Conservation (phyloP, 2,797 vertebrate genomes). For the Lacerta viridis region DNA sequence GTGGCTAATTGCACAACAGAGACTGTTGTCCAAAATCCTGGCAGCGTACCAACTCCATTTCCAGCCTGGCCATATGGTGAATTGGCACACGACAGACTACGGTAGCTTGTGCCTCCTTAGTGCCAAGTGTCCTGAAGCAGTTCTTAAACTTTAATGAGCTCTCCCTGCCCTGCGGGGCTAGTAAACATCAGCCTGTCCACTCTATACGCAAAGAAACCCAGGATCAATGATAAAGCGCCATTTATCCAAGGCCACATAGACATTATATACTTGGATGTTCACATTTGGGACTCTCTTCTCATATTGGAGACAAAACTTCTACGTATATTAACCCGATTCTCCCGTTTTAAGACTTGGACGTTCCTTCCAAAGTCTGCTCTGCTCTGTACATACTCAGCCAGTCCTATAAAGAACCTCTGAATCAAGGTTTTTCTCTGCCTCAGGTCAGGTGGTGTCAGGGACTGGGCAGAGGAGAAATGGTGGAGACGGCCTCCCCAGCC, state of each 20-base stretch:
- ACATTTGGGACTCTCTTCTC: not conserved
- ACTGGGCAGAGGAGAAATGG: too few species aligned
- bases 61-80: constrained; percentile 31
- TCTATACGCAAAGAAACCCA: constrained; percentile 40
- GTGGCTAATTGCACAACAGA: not conserved
- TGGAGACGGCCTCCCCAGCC: too few species aligned
- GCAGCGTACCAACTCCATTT: not conserved
- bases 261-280: not conserved
- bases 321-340: not conserved
- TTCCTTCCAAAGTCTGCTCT: not conserved
- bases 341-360: not conserved
- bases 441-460: too few species aligned
- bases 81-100: not conserved
- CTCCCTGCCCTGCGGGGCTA: not conserved
- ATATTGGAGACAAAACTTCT: not conserved
- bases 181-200: not conserved
- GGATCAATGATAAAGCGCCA: not conserved
- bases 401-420: not conserved
- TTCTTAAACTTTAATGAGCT: constrained; percentile 15
- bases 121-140: not conserved
- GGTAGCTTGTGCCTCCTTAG: not conserved
- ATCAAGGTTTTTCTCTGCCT: too few species aligned
- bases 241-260: accelerated
- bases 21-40: not conserved
- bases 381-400: too few species aligned